Conservation (phyloP, 2,888 invertebrate species). For the Elysia crispata region DNA sequence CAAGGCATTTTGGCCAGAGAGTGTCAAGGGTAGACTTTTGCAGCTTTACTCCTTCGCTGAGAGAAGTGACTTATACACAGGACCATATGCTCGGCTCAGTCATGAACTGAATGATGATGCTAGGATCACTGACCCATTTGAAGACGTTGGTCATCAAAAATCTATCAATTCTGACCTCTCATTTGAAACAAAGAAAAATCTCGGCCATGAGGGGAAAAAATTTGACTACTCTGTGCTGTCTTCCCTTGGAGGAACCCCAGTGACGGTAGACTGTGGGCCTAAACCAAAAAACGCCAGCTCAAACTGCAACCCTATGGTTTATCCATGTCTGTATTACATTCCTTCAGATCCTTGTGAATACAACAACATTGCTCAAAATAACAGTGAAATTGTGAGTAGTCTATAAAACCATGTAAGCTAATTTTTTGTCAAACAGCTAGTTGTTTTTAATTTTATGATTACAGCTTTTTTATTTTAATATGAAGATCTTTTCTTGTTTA, state of each 20-base stretch:
- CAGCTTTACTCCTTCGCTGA: constrained; percentile 19
- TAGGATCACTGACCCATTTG: neutral
- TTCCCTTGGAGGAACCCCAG: constrained; percentile 3
- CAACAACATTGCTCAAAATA: constrained; percentile 80
- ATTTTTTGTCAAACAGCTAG: too few species aligned
- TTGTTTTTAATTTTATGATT: too few species aligned
- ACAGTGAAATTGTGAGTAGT: constrained; percentile 68
- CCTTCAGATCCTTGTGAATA: constrained; percentile 91
- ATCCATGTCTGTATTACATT: constrained; percentile 90
- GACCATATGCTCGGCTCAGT: too few species aligned
- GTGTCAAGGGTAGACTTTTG: constrained; percentile 15
- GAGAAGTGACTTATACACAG: constrained; percentile 10
- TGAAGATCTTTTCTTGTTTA: too few species aligned
- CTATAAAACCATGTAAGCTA: too few species aligned
- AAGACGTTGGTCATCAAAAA: too few species aligned
- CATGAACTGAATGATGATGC: neutral
- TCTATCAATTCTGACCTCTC: neutral
- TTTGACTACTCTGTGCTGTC: neutral
- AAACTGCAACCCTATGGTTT: constrained; percentile 83
- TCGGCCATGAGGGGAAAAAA: neutral
- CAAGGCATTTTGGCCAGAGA: constrained; percentile 3
- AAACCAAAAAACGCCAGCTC: constrained; percentile 71
- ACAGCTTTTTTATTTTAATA: too few species aligned
- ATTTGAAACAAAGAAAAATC: neutral
- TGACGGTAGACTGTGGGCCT: constrained; percentile 67